These are phyloP conservation scores for Neolamprologus multifasciatus DNA, from an alignment of 2,797 vertebrate species.

Conservation along the genomic window DNA sequence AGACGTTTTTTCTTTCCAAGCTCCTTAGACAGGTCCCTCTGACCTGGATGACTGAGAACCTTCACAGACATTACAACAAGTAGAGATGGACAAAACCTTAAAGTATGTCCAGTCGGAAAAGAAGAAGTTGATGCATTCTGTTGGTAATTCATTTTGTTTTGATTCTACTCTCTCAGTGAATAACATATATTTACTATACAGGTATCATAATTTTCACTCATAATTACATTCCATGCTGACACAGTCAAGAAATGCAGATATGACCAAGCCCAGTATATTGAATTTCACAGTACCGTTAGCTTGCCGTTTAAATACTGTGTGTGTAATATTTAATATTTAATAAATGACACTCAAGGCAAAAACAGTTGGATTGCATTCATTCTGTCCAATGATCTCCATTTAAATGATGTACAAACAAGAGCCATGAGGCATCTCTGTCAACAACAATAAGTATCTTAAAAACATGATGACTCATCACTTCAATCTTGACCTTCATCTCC, in stretches of 20 bases:
- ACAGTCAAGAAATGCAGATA: neutral
- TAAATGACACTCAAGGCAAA: neutral
- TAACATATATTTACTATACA: neutral
- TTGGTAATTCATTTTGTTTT: neutral
- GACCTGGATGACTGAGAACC: neutral
- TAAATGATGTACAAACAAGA: constrained; percentile 2
- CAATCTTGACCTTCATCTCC: constrained; percentile 19
- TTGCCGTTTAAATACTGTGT: neutral
- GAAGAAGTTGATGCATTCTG: neutral
- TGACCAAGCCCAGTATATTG: neutral
- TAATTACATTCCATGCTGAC: neutral
- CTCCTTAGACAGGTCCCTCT: neutral
- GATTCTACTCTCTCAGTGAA: neutral
- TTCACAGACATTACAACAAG: neutral
- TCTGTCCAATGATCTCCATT: neutral
- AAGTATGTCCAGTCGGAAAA: neutral
- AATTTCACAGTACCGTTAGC: neutral
- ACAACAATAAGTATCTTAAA: constrained; percentile 30
- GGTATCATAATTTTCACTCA: neutral
- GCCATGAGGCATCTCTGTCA: neutral
- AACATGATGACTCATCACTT: constrained; percentile 40
- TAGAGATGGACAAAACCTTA: neutral
- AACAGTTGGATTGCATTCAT: neutral
- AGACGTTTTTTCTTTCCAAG: neutral
- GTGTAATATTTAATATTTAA: neutral